Base-by-base conservation (phyloP, 2,797 vertebrate genomes). In the Arremon brunneinucha region DNA sequence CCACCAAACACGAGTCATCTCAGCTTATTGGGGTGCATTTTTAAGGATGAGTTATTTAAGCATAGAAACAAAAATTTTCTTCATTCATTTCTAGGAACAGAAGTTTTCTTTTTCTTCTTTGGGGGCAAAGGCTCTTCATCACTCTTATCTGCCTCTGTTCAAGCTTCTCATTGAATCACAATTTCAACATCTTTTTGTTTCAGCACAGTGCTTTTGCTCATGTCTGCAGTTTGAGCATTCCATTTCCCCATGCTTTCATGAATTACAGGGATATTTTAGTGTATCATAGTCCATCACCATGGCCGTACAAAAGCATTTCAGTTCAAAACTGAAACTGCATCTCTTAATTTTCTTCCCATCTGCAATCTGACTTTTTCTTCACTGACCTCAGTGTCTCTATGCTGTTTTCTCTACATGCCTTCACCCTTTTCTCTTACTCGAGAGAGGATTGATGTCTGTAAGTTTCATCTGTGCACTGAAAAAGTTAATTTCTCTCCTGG, bases 201-300 rank as follows among this genome's bases (percentile, higher is more conserved):
- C 55, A 47, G 27, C 34, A 37, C 2, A 2, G 22, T 39, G 34
- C 22, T 28, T 47, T 37, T 32, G 6, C 16, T 49, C 28, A 39
- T 32, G 28, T 32, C 27, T 32, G 2, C 3, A 1, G 4, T 26
- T 32, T 59, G 21, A 59, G 9, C 1, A 3, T 6, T 37, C 22
- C 34, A 26, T 15, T 32, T 10, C 12, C 12, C 17, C 12, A 37
- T 32, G 27, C 6, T 59, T 39, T 39, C 6, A 32, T 60, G 28
- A 47, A 39, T 49, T 28, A 13, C 2, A 2, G 13, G 13, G 8
- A 56, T 34, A 16, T 34, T 34, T 34, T 57, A 26, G n/a, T 35
- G n/a, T 35, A 35, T 57, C 23, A 35, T 17, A 24, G 23, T 35
- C 55, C 15, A 57, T 8, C 15, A 35, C n/a, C 55, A 57, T 35